Conservation (phyloP, 2,797 vertebrate genomes). For the Acanthiza pusilla region DNA sequence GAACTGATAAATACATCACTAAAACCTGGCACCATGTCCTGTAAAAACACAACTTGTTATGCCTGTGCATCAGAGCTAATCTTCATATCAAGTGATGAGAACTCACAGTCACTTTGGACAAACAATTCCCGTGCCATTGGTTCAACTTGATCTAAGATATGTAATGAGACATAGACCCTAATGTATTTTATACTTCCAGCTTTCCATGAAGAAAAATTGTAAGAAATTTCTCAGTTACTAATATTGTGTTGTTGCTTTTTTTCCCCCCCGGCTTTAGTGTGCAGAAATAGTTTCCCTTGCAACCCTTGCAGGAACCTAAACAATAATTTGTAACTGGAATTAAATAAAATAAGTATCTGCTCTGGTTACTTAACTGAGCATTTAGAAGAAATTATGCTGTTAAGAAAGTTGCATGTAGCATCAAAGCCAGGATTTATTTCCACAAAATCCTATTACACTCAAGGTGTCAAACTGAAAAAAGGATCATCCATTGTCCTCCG, state of each 20-base stretch:
- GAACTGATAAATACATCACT: neutral
- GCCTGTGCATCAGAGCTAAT: neutral
- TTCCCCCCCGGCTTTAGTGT: neutral
- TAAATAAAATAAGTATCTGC: neutral
- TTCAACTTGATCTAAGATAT: neutral
- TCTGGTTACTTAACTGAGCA: neutral
- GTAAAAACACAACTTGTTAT: neutral
- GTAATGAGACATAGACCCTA: neutral
- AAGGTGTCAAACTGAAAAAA: neutral
- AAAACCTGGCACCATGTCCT: neutral
- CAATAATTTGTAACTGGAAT: neutral
- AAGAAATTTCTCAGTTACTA: neutral
- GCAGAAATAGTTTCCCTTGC: neutral
- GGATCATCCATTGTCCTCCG: fast-evolving
- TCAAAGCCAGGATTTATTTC: neutral
- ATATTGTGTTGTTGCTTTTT: neutral
- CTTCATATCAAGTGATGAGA: neutral
- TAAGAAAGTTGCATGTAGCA: neutral
- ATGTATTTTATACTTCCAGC: neutral
- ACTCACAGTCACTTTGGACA: neutral
- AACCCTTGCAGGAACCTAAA: neutral
- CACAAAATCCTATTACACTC: neutral
- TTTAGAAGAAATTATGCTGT: neutral
- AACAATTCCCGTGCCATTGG: neutral
- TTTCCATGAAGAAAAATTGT: neutral